Evolutionary conservation across 2,113 vertebrate species (phyloP), one percentile per base, ranked within the genome.

Genomic region (Ia io): DNA sequence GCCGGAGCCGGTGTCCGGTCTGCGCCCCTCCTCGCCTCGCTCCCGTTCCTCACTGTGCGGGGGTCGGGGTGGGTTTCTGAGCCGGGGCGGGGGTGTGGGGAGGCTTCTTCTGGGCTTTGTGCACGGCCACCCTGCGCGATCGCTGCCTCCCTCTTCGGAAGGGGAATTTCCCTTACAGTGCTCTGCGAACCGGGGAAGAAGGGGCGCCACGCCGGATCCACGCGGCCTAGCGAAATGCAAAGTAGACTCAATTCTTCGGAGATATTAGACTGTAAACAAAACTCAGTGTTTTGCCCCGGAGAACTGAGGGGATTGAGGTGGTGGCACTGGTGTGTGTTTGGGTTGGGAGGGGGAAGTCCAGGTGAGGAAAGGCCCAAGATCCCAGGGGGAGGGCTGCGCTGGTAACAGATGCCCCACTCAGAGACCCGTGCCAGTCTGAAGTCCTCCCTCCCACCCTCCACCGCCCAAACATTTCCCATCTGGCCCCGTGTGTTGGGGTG

Each of bases 91-190:
- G 53, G 61, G 28, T 56, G n/a, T 17, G 90, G 79, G 76, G 63
- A 94, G 76, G 71, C 82, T 83, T 61, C 89, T 76, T 42, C 59
- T 35, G 95, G 90, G 85, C 61, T 86, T 88, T 70, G 85, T 91
- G 90, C 90, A 69, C 56, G 7, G 63, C 95, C 89, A 51, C 70
- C 85, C 93, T 4, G 0, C 71, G 82, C 42, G 44, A 65, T 35
- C 47, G 25, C 89, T 30, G 51, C 90, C 89, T 93, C 32, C 53
- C 56, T 88, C 80, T 67, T 76, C 49, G 74, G 51, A 77, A 90
- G 86, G 95, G 94, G 95, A 93, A 88, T 96, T 97, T 95, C 96
- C 95, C 94, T 32, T 78, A 20, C 84, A 74, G 73, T 67, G 63
- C 73, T 85, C 71, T 47, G 63, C n/a, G 83, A 94, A 47, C 91